Conservation (phyloP, 1,140 invertebrate species). For the Paralvinella palmiformis region DNA sequence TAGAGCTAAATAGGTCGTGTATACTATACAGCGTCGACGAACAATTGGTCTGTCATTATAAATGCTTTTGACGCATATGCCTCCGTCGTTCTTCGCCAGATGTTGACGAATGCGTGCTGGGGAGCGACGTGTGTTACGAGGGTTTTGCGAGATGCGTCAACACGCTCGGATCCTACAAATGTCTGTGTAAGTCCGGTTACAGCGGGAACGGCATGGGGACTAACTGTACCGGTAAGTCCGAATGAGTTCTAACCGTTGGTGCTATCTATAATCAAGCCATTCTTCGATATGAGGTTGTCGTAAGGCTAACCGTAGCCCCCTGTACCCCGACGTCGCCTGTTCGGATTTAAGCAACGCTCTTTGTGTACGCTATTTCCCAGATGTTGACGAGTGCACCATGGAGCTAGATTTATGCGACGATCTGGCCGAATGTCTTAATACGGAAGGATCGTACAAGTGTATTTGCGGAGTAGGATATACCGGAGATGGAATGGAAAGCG, state of each 20-base stretch:
- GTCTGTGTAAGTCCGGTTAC: conserved; percentile 1
- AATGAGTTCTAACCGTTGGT: neutral
- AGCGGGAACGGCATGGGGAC: conserved; percentile 7
- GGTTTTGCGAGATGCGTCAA: neutral
- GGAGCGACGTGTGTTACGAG: neutral
- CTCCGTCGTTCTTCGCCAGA: too few species aligned
- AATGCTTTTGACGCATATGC: too few species aligned
- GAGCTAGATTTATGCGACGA: neutral
- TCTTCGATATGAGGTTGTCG: neutral
- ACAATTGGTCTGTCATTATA: too few species aligned
- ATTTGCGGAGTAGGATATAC: neutral
- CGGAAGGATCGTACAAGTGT: conserved; percentile 4
- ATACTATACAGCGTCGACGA: too few species aligned
- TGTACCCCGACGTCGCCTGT: neutral
- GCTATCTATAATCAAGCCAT: neutral
- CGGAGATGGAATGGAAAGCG: neutral
- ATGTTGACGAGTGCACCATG: neutral
- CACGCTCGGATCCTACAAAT: conserved; percentile 4
- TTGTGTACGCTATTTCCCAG: neutral
- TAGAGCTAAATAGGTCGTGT: too few species aligned
- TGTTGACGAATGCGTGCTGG: conserved; percentile 2
- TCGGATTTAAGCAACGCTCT: neutral
- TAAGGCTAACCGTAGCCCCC: neutral
- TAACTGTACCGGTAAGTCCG: neutral
- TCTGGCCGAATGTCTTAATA: neutral